Evolutionary conservation across 2,113 vertebrate genomes (phyloP), one percentile per base, ranked within the genome.

Genomic region (Mastomys coucha): DNA sequence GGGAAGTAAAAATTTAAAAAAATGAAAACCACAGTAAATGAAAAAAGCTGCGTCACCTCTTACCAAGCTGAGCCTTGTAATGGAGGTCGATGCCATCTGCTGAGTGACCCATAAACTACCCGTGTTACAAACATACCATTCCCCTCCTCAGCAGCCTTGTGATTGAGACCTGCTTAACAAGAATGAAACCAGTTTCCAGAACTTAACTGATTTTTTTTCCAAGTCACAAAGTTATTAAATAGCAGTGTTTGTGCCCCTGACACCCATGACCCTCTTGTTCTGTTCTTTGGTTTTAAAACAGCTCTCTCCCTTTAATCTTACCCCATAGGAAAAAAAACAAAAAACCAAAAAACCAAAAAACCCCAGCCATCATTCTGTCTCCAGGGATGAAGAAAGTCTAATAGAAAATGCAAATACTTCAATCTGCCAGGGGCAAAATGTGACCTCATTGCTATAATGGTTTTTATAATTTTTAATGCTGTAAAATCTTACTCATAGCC

Each of bases 361-460:
- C 77, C 36, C 20, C 77, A 82, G 17, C 56, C 17, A 92, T 92
- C 20, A 9, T 90, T 73, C 17, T 22, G 20, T 73, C 89, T 86
- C 31, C 26, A 49, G 67, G 78, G 58, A 93, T 81, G 45, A 94
- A 92, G 58, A 82, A 24, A 65, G 24, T 60, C 49, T 94, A 87
- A 91, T 82, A 96, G 51, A 45, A 94, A 96, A 85, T 39, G 73
- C 73, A 95, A 95, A 96, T 63, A 84, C 67, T 60, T 94, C 22
- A 65, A 75, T 93, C 53, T 92, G 84, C 86, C 70, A 53, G 73
- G 45, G 45, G 91, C 20, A 93, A 88, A 78, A 65, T 4, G 11
- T 75, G 81, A 91, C 80, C 91, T 75, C 73, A 70, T 77, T 91
- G 56, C 88, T 93, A n/a, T 17, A 80, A 75, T 88, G 60, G 31